Evolutionary conservation across 2,113 vertebrate species (phyloP).

Genomic region (Brienomyrus brachyistius): DNA sequence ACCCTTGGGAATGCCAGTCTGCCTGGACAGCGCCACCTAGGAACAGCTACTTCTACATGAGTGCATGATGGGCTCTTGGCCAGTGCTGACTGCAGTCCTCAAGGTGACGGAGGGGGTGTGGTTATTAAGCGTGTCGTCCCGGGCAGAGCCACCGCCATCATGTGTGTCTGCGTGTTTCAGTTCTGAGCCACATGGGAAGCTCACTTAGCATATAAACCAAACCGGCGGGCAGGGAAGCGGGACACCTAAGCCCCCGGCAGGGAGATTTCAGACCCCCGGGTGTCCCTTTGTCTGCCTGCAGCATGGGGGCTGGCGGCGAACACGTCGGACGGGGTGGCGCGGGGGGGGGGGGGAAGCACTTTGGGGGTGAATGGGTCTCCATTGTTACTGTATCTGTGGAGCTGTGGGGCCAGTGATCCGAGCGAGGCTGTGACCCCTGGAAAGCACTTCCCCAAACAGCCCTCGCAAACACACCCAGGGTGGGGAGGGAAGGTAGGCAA

Average conservation of each 20-base stretch:
- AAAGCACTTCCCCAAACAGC: conserved; percentile 58
- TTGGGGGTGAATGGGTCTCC: conserved; percentile 20
- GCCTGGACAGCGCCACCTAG: background rate
- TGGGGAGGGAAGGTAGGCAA: conserved; percentile 10
- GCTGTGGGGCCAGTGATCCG: conserved; percentile 53
- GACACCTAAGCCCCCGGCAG: background rate
- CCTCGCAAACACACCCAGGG: conserved; percentile 2
- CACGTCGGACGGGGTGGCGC: background rate
- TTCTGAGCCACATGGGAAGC: background rate
- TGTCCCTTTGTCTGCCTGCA: conserved; percentile 49
- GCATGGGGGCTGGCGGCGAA: conserved; percentile 29
- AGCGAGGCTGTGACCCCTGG: conserved; percentile 55
- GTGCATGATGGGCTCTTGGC: background rate
- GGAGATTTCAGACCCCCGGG: conserved; percentile 23
- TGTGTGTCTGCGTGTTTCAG: background rate
- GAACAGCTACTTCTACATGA: background rate
- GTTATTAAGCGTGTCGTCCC: background rate
- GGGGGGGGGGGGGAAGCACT: background rate
- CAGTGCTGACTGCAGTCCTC: background rate
- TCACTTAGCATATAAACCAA: background rate
- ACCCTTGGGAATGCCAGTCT: background rate
- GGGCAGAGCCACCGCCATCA: background rate
- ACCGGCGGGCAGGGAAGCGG: background rate
- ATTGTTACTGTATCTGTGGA: conserved; percentile 61
- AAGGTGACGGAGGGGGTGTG: background rate